Evolutionary conservation across 2,797 vertebrate species (phyloP), one percentile per base, ranked within the genome.

Genomic region (Pipistrellus kuhlii): DNA sequence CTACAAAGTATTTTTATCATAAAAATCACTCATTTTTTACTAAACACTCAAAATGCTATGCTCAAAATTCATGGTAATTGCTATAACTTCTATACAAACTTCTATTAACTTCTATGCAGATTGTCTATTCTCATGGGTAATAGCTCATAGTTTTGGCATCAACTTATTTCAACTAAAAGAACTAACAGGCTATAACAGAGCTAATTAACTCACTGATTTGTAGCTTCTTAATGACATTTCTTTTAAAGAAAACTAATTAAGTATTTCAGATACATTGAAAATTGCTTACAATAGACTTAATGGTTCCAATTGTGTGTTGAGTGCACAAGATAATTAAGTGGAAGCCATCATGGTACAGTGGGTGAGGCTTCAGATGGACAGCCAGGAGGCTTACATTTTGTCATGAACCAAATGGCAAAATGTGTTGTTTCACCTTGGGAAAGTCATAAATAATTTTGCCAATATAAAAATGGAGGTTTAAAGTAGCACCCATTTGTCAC

Each of bases 181-280:
- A 78, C 44, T 73, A 55, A 95, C 93, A 92, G 64, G 48, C 66
- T n/a, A 35, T 80, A 90, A 75, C 51, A 85, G 12, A 88, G 84
- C 27, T 94, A 96, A 97, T 93, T 94, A 88, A 76, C 41, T 93
- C 82, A 53, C n/a, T 88, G 89, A 97, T 96, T 96, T 88, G 44
- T 92, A 92, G 59, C 30, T 95, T 93, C 83, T 90, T 92, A 93
- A 93, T 93, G 62, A 96, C 88, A 90, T 93, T 96, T 92, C 71
- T 92, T 95, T 90, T 84, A 94, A 96, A 94, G 77, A 71, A 93
- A 91, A 85, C 59, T 88, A 96, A 91, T 89, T 94, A 96, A 88
- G 55, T 81, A 44, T 68, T 93, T 94, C 64, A 93, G 51, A 69
- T 78, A 92, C n/a, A 90, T 38, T 90, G 69, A 71, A 82, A 95